Evolutionary conservation across 2,888 invertebrate genomes (phyloP).

Genomic region (Yponomeuta cagnagella): DNA sequence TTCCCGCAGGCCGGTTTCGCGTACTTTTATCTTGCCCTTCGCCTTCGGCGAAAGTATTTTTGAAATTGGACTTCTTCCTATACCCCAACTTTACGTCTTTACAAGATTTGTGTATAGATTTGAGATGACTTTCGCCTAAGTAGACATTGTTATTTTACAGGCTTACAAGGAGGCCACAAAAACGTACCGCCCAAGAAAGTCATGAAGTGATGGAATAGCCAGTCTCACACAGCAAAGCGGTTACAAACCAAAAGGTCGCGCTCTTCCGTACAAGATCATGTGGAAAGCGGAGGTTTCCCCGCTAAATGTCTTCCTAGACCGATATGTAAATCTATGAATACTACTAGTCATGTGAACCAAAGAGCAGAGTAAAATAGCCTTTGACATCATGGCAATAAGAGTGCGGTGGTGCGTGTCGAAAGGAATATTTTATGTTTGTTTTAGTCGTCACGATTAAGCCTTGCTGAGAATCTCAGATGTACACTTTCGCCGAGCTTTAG

Average conservation of each 20-base stretch:
- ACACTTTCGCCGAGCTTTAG: background rate
- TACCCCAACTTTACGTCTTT: too few relatives aligned
- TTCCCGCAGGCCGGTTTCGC: too few relatives aligned
- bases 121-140: too few relatives aligned
- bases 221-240: background rate
- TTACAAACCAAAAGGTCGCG: background rate
- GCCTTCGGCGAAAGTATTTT: too few relatives aligned
- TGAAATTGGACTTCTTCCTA: too few relatives aligned
- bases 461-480: background rate
- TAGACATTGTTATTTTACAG: too few relatives aligned
- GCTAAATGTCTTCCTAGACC: slow-evolving; percentile 1
- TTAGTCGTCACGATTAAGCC: background rate
- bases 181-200: too few relatives aligned
- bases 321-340: background rate
- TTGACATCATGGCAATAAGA: background rate
- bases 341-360: background rate
- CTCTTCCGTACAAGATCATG: background rate
- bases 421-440: slow-evolving; percentile 1
- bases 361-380: background rate
- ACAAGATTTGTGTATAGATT: too few relatives aligned
- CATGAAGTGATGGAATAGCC: too few relatives aligned
- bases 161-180: too few relatives aligned
- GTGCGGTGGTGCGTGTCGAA: background rate
- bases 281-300: slow-evolving; percentile 1
- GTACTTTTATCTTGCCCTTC: too few relatives aligned